Conservation (phyloP, 2,888 invertebrate species). For the Trilocha varians region DNA sequence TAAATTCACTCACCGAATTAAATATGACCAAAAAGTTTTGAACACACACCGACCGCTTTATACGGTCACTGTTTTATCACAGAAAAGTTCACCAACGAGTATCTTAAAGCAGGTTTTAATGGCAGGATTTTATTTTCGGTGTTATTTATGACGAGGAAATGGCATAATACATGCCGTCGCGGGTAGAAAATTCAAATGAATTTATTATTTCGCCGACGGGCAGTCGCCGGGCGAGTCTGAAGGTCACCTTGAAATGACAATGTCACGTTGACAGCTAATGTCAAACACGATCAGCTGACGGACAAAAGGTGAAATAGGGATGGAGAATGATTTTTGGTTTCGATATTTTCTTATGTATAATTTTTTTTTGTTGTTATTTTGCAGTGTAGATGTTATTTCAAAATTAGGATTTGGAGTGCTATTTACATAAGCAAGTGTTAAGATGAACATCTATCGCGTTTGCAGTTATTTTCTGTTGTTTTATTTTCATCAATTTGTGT, state of each 20-base stretch:
- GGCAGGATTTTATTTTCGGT: conserved; percentile 26
- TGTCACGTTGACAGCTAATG: conserved; percentile 3
- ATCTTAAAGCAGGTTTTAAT: conserved; percentile 25
- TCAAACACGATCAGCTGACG: no score
- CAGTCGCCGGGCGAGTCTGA: conserved; percentile 47
- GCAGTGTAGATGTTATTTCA: no score
- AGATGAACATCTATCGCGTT: no score
- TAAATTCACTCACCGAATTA: conserved; percentile 5
- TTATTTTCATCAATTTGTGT: no score
- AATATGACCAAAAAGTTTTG: conserved; percentile 4
- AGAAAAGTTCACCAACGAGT: conserved; percentile 41
- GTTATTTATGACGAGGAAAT: conserved; percentile 36
- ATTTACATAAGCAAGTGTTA: no score
- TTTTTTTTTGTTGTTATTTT: no score
- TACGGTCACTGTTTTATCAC: conserved; percentile 40
- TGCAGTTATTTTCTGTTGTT: no score
- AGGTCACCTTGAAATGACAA: conserved; percentile 69
- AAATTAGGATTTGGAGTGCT: no score
- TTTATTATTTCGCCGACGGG: conserved; percentile 49
- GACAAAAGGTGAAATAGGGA: no score
- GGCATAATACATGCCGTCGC: conserved; percentile 49
- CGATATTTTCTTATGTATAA: no score
- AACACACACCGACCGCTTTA: background rate
- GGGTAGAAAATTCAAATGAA: conserved; percentile 60
- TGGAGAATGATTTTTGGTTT: no score